Conservation (phyloP, 1,140 invertebrate genomes). For the Pissodes strobi region DNA sequence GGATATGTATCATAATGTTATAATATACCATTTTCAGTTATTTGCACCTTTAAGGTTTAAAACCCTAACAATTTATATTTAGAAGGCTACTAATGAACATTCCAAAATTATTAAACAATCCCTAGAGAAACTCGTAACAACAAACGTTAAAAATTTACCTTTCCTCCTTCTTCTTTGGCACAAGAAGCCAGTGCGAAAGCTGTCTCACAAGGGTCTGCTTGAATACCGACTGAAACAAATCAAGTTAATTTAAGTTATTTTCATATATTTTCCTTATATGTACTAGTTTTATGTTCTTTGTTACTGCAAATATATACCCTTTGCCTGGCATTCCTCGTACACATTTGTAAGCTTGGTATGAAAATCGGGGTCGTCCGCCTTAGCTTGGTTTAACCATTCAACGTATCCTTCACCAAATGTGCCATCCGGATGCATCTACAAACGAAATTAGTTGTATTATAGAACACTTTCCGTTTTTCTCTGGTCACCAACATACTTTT, state of each 20-base stretch:
- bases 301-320: constrained; percentile 4
- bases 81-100: too few species aligned
- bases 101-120: too few species aligned
- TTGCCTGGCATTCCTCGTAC: not conserved
- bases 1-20: too few species aligned
- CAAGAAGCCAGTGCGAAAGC: not conserved
- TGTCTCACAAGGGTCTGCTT: not conserved
- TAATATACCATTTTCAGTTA: too few species aligned
- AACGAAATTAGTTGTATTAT: too few species aligned
- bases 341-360: not conserved
- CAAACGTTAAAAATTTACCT: too few species aligned
- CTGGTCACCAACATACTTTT: not conserved
- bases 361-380: constrained; percentile 21
- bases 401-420: constrained; percentile 2
- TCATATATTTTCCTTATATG: too few species aligned
- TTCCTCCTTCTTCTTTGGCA: not conserved
- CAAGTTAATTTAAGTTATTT: not conserved
- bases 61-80: too few species aligned
- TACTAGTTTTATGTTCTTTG: too few species aligned
- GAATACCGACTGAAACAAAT: not conserved
- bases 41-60: too few species aligned
- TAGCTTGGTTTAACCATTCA: constrained; percentile 11
- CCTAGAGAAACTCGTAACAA: too few species aligned
- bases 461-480: not conserved
- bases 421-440: constrained; percentile 10